Base-by-base conservation (phyloP, 2,797 vertebrate genomes). In the Bovichtus diacanthus region DNA sequence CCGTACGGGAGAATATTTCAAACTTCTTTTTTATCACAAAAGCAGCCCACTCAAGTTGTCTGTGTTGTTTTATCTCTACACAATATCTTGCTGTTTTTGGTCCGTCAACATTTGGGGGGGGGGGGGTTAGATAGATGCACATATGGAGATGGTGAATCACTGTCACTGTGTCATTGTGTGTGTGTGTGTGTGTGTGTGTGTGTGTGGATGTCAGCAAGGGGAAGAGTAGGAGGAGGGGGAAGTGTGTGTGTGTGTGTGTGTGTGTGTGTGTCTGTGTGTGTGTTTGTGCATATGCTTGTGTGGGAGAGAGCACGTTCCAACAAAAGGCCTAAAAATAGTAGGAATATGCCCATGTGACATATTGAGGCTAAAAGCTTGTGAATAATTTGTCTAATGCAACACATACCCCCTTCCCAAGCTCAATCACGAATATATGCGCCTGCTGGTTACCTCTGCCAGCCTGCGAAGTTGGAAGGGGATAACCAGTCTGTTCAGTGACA, bases 281-380 rank as follows among this genome's bases (percentile, higher is more conserved):
- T 82, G 70, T 81, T 73, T 66, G 78, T 81, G 68, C 67, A 82
- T 84, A 82, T 66, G 83, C 81, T 82, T 53, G 88, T 83, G 83
- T 90, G 82, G 84, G 83, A 85, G 86, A 74, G 71, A 74, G 82
- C 85, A 68, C 65, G 76, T 87, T 91, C 75, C 86, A 89, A 93
- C 91, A 92, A 93, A 90, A 86, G 85, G 61, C 83, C 93, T 93
- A 93, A 93, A 93, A 93, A 94, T 94, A 94, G 91, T 90, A 84
- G 58, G 78, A 91, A 82, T 91, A 78, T 91, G 80, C 84, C 88
- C 89, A 87, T 93, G 93, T 93, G 93, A 92, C 92, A 90, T 90
- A 93, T 90, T 93, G 92, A 93, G 92, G 91, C 89, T 93, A 93
- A 93, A 93, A 92, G 92, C 92, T 92, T 88, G 91, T 94, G 92